Base-by-base conservation (phyloP, 2,797 vertebrate species). In the Coendou prehensilis region DNA sequence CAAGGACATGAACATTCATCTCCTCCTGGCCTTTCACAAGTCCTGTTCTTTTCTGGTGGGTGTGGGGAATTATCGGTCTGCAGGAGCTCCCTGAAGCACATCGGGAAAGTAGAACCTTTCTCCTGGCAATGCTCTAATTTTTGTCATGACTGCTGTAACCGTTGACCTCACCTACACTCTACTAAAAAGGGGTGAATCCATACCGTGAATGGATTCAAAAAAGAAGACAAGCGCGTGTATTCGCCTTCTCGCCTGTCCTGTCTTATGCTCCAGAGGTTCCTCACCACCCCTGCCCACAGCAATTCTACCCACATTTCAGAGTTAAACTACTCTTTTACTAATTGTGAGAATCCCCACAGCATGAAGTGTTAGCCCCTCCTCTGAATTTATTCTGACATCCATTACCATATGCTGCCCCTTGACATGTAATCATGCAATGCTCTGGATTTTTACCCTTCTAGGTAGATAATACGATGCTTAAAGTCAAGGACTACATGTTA, bases 221-320 rank as follows among this genome's bases (percentile, higher is more conserved):
- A 30, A 71, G 14, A 41, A 33, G 23, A 13, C 2, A 30, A 13
- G 6, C 0, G 0, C 13, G 13, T 47, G 7, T 28, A 4, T 8
- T 54, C 0, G 10, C 71, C 59, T 82, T 30, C 41, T 61, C 56
- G 20, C 33, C 45, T 37, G 11, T 28, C 41, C n/a, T 33, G 30
- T 11, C 63, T 14, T 37, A 20, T 6, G 1, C 13, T 20, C 20
- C n/a, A 8, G 41, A 50, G 30, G 9, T 57, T 17, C 5, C 11
- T 26, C 5, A 69, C 57, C 57, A 9, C 14, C 18, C 5, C 22
- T 41, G 4, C 17, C 15, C 41, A 17, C 9, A n/a, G 33, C n/a
- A 54, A 45, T 15, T 45, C 45, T 28, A 26, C 37, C 13, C 73
- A 30, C 0, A 2, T 28, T 59, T 9, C 30, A 37, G 9, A 84